Base-by-base conservation (phyloP, 1,140 invertebrate species). In the Trissolcus basalis region DNA sequence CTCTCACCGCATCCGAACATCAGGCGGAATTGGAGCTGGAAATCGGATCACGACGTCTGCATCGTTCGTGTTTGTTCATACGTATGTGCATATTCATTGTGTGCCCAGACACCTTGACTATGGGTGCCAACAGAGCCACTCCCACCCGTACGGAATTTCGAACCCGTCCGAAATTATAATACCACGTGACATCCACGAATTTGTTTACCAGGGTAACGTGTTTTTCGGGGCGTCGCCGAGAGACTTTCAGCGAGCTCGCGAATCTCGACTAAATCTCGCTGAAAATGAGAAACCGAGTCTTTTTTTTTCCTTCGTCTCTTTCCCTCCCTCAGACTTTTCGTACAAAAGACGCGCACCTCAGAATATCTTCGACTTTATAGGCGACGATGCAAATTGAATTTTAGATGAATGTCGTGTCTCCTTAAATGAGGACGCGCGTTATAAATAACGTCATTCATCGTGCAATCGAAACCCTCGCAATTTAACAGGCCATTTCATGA, bases 331-430 rank as follows among this genome's bases (percentile, higher is more conserved):
- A n/a, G 63, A 39, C 41, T 74, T 60, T 63, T 50, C 32, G 36
- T 41, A 45, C 47, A 32, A 1, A 13, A 58, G 44, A 69, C 36
- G 55, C 60, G 55, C 60, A 48, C 69, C 59, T 65, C 53, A 44
- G 48, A 59, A 59, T 69, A 67, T 68, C 58, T 75, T 63, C 53
- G 53, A 69, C 43, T 70, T 76, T 76, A 70, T 65, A 65, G 60
- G 55, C 60, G 55, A 55, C 44, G 55, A 69, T 65, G 65, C 54
- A 69, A 70, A 76, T 76, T 69, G 65, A 76, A 76, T 76, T 76
- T 70, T 43, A 76, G 60, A 70, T 76, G 64, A 76, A 76, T 76
- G 48, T 49, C 51, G n/a, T 45, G 32, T 51, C 33, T 74, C 48
- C 67, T 74, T 51, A 48, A 74, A 58, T 49, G 55, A 54, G 39